Evolutionary conservation across 2,888 invertebrate species (phyloP), one percentile per base, ranked within the genome.

Genomic region (Ennomos quercinarius): DNA sequence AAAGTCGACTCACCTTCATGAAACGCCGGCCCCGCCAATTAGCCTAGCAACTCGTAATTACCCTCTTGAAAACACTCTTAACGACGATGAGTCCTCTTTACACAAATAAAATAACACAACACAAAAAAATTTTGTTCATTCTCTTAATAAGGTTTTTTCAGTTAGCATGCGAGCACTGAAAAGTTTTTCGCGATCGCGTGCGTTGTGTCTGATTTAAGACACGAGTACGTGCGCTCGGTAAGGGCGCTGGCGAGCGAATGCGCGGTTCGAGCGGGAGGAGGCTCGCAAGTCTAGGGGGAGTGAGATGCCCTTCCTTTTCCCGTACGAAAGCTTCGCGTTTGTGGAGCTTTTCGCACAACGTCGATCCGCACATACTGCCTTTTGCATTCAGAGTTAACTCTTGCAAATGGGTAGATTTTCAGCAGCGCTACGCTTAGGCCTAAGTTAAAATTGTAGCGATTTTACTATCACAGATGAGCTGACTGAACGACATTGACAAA

Each of bases 1-100:
- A 92, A 90, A 91, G 89, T 87, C 88, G 84, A 82, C 91, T 91
- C 89, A 92, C 92, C 92, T 92, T 92, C 91, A 92, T 92, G 89
- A 89, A 91, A 89, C 88, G 89, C 87, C 88, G 87, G 88, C 84
- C 82, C 81, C 51, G 86, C 89, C 91, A 91, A 92, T 91, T 91
- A 91, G 90, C 84, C 84, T 84, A 86, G 84, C 81, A 77, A 81
- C 86, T 85, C 76, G 85, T 89, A 90, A 91, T 91, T 91, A 91
- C 88, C 84, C 84, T 84, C 84, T 89, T 84, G 80, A 78, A 76
- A 79, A 78, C 86, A 87, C 84, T 84, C 76, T 57, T 35, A 77
- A 72, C 76, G 72, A 72, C 69, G 72, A 80, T 78, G 72, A 85
- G 88, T 87, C 83, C 67, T 83, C 76, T 79, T 76, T 84, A 87